A percentile compares a stretch with the other conserved stretches of the same genome.
Evolutionary conservation across 2,797 vertebrate genomes (phyloP).

Genomic region (Hirundo rustica): DNA sequence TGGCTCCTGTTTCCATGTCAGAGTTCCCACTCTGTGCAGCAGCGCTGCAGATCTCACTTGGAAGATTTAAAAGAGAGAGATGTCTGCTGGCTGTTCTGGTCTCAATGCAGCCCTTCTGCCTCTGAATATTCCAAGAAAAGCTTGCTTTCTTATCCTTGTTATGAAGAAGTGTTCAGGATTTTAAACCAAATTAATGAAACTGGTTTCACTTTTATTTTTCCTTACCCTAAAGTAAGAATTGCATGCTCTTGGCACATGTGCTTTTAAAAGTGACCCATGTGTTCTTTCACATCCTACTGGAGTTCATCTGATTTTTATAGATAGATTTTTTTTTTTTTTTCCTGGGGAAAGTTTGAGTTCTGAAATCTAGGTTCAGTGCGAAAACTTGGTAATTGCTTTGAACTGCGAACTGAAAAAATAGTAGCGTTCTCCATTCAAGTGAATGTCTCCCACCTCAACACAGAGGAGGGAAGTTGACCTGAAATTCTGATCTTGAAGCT

Average conservation of each 20-base stretch:
- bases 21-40: neutral
- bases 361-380: neutral
- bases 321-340: neutral
- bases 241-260: fast-evolving
- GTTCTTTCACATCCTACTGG: neutral
- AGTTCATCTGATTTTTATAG: neutral
- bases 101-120: neutral
- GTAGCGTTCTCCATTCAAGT: neutral
- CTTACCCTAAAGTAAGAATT: neutral
- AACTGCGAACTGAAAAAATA: neutral
- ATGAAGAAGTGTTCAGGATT: neutral
- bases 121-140: neutral
- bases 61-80: neutral
- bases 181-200: neutral
- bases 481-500: neutral
- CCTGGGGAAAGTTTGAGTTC: neutral
- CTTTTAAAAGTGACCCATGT: neutral
- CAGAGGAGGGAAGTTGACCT: neutral
- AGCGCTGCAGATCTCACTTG: fast-evolving
- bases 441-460: fast-evolving
- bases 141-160: neutral
- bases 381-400: neutral
- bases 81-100: neutral
- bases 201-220: neutral
- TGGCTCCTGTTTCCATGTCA: fast-evolving